Evolutionary conservation across 1,140 invertebrate genomes (phyloP).

Genomic region (Charaxes varanes): DNA sequence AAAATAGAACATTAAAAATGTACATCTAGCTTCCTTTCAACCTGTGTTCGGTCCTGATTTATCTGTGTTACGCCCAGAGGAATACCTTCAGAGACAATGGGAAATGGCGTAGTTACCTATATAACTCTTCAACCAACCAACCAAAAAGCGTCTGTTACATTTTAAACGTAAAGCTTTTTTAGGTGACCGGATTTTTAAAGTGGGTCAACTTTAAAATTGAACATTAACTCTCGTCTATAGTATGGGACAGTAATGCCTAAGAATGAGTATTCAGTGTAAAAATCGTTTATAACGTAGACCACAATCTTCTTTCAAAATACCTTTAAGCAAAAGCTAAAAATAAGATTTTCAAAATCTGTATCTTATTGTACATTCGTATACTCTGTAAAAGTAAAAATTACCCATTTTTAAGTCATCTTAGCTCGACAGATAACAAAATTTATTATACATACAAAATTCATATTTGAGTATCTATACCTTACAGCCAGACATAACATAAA

Average conservation of each 20-base stretch:
- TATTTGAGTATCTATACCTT: too few relatives aligned
- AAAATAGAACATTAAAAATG: conserved; percentile 10
- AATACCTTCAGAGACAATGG: conserved; percentile 5
- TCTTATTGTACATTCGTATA: too few relatives aligned
- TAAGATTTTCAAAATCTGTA: too few relatives aligned
- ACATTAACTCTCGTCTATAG: conserved; percentile 31
- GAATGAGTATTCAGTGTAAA: not conserved
- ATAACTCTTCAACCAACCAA: conserved; percentile 8
- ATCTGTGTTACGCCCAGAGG: conserved; percentile 5
- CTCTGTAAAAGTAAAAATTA: too few relatives aligned
- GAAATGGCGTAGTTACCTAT: too few relatives aligned
- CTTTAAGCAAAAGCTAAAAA: too few relatives aligned
- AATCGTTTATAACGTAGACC: too few relatives aligned
- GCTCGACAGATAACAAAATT: too few relatives aligned
- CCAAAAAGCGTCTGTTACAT: conserved; percentile 5
- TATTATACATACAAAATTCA: too few relatives aligned
- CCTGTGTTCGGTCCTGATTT: conserved; percentile 7
- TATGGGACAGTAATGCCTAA: conserved; percentile 15
- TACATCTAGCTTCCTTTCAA: conserved; percentile 10
- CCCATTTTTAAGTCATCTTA: too few relatives aligned
- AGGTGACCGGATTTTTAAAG: conserved; percentile 55
- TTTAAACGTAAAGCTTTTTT: conserved; percentile 31
- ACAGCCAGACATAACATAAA: too few relatives aligned
- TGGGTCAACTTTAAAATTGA: conserved; percentile 66
- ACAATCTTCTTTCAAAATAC: too few relatives aligned